These are phyloP conservation scores for Syrphus vitripennis DNA, from an alignment of 2,888 invertebrate genomes.

Conservation along the genomic window DNA sequence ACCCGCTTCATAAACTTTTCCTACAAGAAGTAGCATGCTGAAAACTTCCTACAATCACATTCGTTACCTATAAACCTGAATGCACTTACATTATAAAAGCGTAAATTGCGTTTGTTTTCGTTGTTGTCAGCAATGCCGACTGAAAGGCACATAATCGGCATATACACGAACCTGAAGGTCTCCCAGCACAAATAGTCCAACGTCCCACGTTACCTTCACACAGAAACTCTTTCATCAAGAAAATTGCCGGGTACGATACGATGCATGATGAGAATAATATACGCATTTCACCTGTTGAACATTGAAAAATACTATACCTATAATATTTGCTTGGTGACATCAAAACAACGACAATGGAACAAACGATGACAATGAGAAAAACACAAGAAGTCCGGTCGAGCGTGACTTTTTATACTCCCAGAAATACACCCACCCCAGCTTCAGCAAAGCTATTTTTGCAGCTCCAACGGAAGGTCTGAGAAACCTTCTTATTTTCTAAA, in stretches of 20 bases:
- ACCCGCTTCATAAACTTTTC: too few relatives aligned
- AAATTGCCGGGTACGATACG: constrained; percentile 74
- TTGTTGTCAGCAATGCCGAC: not conserved
- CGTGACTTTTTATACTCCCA: constrained; percentile 9
- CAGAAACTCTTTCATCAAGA: constrained; percentile 79
- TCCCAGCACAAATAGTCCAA: constrained; percentile 5
- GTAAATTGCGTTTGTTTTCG: not conserved
- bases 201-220: constrained; percentile 78
- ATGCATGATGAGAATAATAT: constrained; percentile 28
- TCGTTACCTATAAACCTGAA: constrained; percentile 18
- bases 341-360: constrained; percentile 43
- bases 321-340: constrained; percentile 52
- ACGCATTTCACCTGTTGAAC: constrained; percentile 53
- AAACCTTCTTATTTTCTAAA: constrained; percentile 24
- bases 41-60: not conserved
- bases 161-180: constrained; percentile 34
- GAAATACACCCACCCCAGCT: constrained; percentile 15
- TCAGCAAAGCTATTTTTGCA: not conserved
- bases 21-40: too few relatives aligned
- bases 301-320: constrained; percentile 18
- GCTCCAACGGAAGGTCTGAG: constrained; percentile 26
- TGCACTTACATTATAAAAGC: not conserved
- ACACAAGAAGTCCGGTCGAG: constrained; percentile 47
- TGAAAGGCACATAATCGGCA: not conserved
- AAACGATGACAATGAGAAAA: constrained; percentile 55